Percentiles rank a stretch among this genome's conserved stretches.
Evolutionary conservation across 2,797 vertebrate species (phyloP).

Genomic region (Chromobotia macracanthus): DNA sequence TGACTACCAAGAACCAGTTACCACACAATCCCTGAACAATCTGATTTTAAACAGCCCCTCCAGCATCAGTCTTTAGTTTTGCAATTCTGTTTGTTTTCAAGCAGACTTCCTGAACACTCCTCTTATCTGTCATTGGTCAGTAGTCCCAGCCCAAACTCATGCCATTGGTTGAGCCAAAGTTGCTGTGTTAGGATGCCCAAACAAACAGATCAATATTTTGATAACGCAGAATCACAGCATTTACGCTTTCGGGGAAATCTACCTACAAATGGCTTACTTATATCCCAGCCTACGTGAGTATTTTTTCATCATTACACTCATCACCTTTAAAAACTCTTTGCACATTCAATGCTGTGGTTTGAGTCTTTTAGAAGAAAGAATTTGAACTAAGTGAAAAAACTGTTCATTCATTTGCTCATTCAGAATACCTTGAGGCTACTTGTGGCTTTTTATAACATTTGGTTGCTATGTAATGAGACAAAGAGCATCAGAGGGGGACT

Average conservation of each 20-base stretch:
- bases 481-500: slow-evolving; percentile 9
- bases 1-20: neutral
- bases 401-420: no score
- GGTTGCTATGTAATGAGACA: neutral
- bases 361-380: no score
- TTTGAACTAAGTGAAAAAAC: no score
- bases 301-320: neutral
- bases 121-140: neutral
- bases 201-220: neutral
- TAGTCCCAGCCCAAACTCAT: neutral
- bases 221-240: neutral
- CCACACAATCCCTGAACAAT: neutral
- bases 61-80: no score
- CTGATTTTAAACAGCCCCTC: neutral
- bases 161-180: neutral
- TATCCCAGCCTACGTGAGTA: no score
- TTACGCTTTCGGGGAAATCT: neutral
- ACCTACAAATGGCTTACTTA: neutral
- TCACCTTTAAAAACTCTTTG: neutral
- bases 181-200: neutral
- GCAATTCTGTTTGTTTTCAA: no score
- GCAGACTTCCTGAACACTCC: neutral
- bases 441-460: slow-evolving; percentile 16
- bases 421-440: no score
- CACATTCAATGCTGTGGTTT: neutral